phyloP scores from a whole-genome alignment of 2,797 vertebrate species.

The Gastrophryne carolinensis region DNA sequence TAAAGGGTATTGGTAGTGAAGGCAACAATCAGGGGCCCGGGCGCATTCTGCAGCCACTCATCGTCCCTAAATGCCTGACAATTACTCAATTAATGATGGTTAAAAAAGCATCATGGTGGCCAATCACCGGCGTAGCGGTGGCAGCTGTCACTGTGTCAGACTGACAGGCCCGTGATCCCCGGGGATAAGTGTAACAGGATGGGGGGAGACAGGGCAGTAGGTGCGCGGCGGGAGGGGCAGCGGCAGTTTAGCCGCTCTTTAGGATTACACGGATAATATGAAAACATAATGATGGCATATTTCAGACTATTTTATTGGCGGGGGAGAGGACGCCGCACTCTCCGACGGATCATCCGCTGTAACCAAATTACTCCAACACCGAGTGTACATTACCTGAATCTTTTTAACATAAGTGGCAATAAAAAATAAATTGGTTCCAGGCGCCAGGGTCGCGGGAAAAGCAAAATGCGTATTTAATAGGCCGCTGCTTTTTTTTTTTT shows the following conservation, averaged over 20 bases:
- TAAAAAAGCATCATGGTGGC: neutral
- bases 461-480: conserved; percentile 51
- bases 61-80: too few relatives aligned
- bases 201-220: neutral
- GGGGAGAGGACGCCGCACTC: neutral
- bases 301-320: neutral
- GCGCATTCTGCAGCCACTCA: too few relatives aligned
- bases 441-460: conserved; percentile 42
- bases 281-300: conserved; percentile 11
- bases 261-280: conserved; percentile 4
- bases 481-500: conserved; percentile 27
- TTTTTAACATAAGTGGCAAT: conserved; percentile 53
- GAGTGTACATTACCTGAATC: conserved; percentile 52
- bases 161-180: neutral
- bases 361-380: conserved; percentile 32
- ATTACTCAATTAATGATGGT: neutral
- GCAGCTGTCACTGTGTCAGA: neutral
- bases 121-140: neutral
- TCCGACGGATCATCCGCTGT: conserved; percentile 17
- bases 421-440: conserved; percentile 52
- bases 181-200: neutral
- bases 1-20: too few relatives aligned
- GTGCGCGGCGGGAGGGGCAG: neutral
- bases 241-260: neutral
- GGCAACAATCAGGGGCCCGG: too few relatives aligned